These are phyloP conservation scores for Aleiodes testaceus DNA, from an alignment of 2,888 invertebrate genomes.

Conservation along the genomic window DNA sequence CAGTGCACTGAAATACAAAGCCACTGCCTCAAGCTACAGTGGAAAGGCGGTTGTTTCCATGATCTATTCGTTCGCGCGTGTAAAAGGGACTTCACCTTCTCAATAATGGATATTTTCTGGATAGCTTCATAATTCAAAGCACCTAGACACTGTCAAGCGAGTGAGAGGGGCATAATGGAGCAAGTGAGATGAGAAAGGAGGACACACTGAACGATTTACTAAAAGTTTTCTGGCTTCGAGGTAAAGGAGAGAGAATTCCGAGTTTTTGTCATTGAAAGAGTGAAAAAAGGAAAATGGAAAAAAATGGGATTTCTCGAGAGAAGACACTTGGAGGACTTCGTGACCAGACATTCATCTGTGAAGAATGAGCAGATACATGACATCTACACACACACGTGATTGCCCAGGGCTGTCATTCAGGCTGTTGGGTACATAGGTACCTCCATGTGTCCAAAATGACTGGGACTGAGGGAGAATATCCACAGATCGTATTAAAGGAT, in stretches of 20 bases:
- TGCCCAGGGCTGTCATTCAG: constrained; percentile 15
- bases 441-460: constrained; percentile 15
- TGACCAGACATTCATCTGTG: constrained; percentile 16
- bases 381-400: background rate
- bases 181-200: constrained; percentile 28
- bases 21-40: background rate
- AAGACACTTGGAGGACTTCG: constrained; percentile 19
- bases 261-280: constrained; percentile 1
- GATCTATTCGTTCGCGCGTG: constrained; percentile 50
- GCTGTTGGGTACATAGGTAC: background rate
- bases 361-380: background rate
- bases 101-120: constrained; percentile 54
- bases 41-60: constrained; percentile 40
- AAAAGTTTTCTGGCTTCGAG: constrained; percentile 37
- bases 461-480: constrained; percentile 32
- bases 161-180: constrained; percentile 33
- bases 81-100: constrained; percentile 34
- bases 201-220: constrained; percentile 16
- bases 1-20: constrained; percentile 1
- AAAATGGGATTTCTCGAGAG: constrained; percentile 23
- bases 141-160: constrained; percentile 20
- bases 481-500: constrained; percentile 55
- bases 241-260: background rate
- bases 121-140: constrained; percentile 50
- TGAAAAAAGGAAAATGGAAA: background rate